phyloP scores from a whole-genome alignment of 2,888 invertebrate genomes.

The Drosophila nr. perissopoda region DNA sequence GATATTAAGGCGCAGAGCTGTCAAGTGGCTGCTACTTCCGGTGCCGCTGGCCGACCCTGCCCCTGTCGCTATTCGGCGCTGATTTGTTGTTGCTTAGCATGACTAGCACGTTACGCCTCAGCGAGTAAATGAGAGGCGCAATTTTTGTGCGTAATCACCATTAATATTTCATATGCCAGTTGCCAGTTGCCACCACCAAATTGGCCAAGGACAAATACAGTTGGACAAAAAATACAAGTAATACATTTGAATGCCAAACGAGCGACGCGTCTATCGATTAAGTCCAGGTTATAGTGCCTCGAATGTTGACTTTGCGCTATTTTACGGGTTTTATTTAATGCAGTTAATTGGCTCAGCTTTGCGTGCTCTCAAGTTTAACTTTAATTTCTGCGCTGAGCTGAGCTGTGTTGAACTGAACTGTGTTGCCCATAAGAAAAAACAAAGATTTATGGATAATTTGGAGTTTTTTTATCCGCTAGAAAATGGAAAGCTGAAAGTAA shows the following conservation, averaged over 20 bases:
- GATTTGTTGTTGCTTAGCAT: constrained; percentile 31
- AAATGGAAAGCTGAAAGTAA: neutral
- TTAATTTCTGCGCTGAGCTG: constrained; percentile 21
- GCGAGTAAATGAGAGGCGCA: constrained; percentile 19
- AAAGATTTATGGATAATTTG: constrained; percentile 27
- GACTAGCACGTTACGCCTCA: constrained; percentile 21
- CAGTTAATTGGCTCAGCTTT: constrained; percentile 38
- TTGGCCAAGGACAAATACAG: constrained; percentile 27
- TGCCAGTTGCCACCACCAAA: constrained; percentile 17
- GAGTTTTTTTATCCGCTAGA: neutral
- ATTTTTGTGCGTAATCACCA: constrained; percentile 36
- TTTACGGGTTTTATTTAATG: constrained; percentile 16
- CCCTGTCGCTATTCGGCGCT: constrained; percentile 4
- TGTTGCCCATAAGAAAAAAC: constrained; percentile 20
- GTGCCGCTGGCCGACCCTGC: neutral
- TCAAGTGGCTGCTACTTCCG: constrained; percentile 11
- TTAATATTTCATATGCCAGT: constrained; percentile 46
- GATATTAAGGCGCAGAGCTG: constrained; percentile 30
- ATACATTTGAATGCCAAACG: constrained; percentile 24
- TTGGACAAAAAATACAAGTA: neutral
- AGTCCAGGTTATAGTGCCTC: neutral
- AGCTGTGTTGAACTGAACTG: neutral
- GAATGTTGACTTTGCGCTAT: neutral
- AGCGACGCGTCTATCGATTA: constrained; percentile 19
- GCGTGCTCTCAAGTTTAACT: constrained; percentile 42